Evolutionary conservation across 2,888 invertebrate genomes (phyloP), one percentile per base, ranked within the genome.

Genomic region (Meliscaeva auricollis): DNA sequence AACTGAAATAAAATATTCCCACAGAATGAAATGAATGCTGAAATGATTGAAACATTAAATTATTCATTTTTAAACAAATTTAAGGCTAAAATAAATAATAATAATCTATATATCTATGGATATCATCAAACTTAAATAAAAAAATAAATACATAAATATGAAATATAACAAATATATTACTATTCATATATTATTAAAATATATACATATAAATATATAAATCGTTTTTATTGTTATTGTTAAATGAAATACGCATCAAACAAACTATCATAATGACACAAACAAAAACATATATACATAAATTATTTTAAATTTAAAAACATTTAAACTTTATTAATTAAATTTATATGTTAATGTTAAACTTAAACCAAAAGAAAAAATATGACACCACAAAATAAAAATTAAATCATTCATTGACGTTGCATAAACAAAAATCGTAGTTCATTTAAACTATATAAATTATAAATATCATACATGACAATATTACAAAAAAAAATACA

Each of bases 391-490:
- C 30, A 30, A 54, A 26, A 7, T 7, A 32, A 9, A 35, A 13
- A 26, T 15, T 8, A 41, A n/a, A n/a, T n/a, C n/a, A n/a, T n/a
- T n/a, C 6, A 62, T 15, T 17, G 11, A 46, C 17, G 8, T 17
- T 22, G n/a, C 11, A 54, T 6, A 64, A 38, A 73, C 7, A 22
- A 17, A 56, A 68, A 48, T 56, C 56, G 64, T 69, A 73, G 78
- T 64, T 79, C 79, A 64, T 72, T 83, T 26, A 64, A 64, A 46
- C 15, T 26, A 32, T 64, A 62, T 46, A 20, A 78, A 66, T 72
- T 35, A 56, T 35, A 72, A 48, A 80, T 80, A 84, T 84, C 80
- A 84, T 84, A 80, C 70, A 84, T 84, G 84, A 84, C 84, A 84
- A 84, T 84, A 84, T 80, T 72, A 48, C 44, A 77, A 78, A 58